Conservation (phyloP, 2,113 vertebrate genomes). For the Clarias magur region DNA sequence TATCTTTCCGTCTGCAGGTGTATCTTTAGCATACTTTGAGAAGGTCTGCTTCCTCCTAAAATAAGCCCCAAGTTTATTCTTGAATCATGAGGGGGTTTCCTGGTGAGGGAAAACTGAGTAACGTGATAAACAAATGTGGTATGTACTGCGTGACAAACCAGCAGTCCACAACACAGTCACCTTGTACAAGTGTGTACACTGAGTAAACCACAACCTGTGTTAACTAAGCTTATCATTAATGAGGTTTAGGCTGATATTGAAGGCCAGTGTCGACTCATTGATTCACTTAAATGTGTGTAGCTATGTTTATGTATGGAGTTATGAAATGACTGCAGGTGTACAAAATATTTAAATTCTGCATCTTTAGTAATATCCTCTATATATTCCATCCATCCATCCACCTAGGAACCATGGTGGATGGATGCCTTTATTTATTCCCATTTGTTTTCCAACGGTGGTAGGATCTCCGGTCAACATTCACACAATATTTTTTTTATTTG, state of each 20-base stretch:
- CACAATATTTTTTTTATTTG: no score
- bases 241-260: neutral
- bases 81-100: neutral
- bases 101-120: constrained; percentile 4
- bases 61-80: neutral
- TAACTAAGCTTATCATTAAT: neutral
- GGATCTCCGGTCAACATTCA: no score
- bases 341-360: neutral
- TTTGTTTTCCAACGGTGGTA: no score
- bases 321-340: neutral
- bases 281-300: neutral
- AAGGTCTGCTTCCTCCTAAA: neutral
- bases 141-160: neutral
- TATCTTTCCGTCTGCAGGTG: neutral
- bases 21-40: neutral
- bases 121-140: neutral
- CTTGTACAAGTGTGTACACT: neutral
- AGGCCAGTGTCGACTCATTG: neutral
- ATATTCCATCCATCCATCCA: no score
- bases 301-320: neutral
- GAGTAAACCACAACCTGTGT: neutral
- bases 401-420: no score
- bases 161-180: neutral
- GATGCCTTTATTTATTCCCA: no score
- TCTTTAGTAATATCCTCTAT: neutral